Evolutionary conservation across 2,797 vertebrate species (phyloP).

Genomic region (Gephyroberyx darwinii): DNA sequence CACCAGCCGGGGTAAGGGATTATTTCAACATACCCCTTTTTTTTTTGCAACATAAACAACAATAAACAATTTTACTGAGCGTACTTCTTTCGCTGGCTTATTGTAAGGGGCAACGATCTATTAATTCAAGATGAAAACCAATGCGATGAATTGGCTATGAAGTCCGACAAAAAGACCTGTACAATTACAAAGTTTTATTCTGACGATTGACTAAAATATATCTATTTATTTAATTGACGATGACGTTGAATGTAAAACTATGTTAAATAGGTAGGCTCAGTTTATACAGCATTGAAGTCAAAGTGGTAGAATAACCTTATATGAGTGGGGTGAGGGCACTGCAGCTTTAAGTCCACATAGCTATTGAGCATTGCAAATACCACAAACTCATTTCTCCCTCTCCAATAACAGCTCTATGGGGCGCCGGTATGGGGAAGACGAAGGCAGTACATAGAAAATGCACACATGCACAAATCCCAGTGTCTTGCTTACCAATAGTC

Average conservation of each 20-base stretch:
- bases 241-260: background rate
- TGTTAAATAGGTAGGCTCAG: constrained; percentile 3
- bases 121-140: constrained; percentile 8
- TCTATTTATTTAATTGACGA: background rate
- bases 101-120: background rate
- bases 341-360: constrained; percentile 78
- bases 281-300: constrained; percentile 17
- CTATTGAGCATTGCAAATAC: constrained; percentile 73
- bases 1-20: constrained; percentile 81
- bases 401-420: constrained; percentile 69
- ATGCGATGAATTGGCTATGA: constrained; percentile 6
- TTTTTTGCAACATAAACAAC: constrained; percentile 22
- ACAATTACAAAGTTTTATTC: constrained; percentile 58
- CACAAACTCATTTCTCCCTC: constrained; percentile 76
- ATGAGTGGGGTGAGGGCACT: constrained; percentile 65
- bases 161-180: constrained; percentile 27
- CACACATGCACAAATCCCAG: constrained; percentile 47
- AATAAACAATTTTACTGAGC: constrained; percentile 21
- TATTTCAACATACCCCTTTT: constrained; percentile 51
- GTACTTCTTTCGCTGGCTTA: background rate
- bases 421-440: constrained; percentile 49
- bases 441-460: constrained; percentile 51
- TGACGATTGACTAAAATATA: background rate
- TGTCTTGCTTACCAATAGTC: constrained; percentile 62
- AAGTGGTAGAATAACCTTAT: constrained; percentile 47